Base-by-base conservation (phyloP, 2,797 vertebrate species). In the Lacerta agilis region DNA sequence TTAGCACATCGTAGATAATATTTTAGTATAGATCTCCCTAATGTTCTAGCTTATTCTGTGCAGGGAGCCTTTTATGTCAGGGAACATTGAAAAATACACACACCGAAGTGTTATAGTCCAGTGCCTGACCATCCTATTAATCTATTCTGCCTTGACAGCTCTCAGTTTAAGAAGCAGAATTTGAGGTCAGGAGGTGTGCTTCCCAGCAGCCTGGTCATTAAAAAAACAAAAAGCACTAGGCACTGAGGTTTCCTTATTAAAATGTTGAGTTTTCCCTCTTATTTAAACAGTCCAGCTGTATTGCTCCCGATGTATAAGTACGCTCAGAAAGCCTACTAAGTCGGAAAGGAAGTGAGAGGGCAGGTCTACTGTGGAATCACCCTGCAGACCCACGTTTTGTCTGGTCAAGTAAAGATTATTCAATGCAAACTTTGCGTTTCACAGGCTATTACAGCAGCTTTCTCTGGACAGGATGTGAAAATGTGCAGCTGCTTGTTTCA, bases 401-500 rank as follows among this genome's bases (percentile, higher is more conserved):
- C 69, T 77, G 61, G 82, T 81, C 89, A 90, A 81, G 61, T 77
- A 79, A 90, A 82, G 72, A 61, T 88, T 78, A 78, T 79, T 90
- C 72, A 66, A 45, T 6, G 17, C 75, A 85, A 75, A 41, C 18
- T 72, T 85, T 83, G 79, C 38, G 18, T 79, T 83, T 78, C n/a
- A 43, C 66, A 86, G 43, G 55, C 10, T 49, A 73, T 81, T 55
- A 80, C 87, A 73, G 13, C 75, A 67, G 58, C 33, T 18, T 73
- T 75, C 33, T 83, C 83, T 83, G 84, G 87, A 72, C 66, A 38
- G 64, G 86, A 82, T 94, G 92, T 95, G 96, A 96, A 93, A 94
- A 86, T 94, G 94, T 93, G 94, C 95, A 92, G 94, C 94, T 96
- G 96, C 95, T 95, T 96, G 95, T 97, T 97, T 97, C 95, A 94